phyloP scores from a whole-genome alignment of 1,140 invertebrate species.

The Ips typographus region DNA sequence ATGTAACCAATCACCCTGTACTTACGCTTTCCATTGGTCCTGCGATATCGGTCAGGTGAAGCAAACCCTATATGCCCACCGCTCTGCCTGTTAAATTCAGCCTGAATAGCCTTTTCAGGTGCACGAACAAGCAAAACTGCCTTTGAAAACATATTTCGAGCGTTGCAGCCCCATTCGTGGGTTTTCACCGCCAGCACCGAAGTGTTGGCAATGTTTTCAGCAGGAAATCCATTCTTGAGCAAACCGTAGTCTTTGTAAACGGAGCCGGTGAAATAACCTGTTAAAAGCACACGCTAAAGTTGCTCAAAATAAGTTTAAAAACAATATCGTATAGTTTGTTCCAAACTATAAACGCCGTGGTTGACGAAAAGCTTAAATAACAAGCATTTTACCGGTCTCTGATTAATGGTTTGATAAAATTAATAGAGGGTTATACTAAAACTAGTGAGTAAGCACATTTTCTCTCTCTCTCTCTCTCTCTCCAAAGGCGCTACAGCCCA shows the following conservation, averaged over 20 bases:
- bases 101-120: constrained; percentile 70
- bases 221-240: constrained; percentile 74
- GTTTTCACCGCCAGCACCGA: constrained; percentile 80
- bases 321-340: too few species aligned
- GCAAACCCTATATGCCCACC: constrained; percentile 73
- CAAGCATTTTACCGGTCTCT: too few species aligned
- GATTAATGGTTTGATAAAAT: too few species aligned
- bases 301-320: too few species aligned
- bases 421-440: too few species aligned
- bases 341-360: too few species aligned
- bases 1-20: too few species aligned
- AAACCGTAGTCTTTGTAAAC: constrained; percentile 77
- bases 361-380: too few species aligned
- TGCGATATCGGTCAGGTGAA: constrained; percentile 62
- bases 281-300: too few species aligned
- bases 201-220: constrained; percentile 71
- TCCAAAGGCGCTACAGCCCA: too few species aligned
- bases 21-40: constrained; percentile 64
- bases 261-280: constrained; percentile 73
- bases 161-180: constrained; percentile 68
- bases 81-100: constrained; percentile 71
- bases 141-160: constrained; percentile 61
- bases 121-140: constrained; percentile 71
- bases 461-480: too few species aligned
- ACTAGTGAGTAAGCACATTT: too few species aligned